These are phyloP conservation scores for Anadara kagoshimensis DNA, from an alignment of 1,140 invertebrate species.

Conservation along the genomic window DNA sequence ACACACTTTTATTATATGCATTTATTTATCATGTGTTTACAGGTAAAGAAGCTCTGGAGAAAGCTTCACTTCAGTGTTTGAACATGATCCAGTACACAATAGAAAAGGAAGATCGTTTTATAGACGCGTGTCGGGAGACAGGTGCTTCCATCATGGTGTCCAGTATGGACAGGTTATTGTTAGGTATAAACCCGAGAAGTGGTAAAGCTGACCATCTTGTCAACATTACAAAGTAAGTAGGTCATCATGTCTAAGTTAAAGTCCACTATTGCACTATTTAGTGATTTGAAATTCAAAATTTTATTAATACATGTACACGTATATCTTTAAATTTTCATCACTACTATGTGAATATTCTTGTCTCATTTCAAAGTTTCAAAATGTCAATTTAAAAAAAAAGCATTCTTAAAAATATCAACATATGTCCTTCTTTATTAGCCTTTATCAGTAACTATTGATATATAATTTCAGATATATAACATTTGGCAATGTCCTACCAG, in stretches of 20 bases:
- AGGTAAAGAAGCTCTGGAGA: conserved; percentile 80
- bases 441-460: no score
- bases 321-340: no score
- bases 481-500: conserved; percentile 81
- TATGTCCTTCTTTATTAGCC: no score
- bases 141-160: conserved; percentile 78
- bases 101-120: conserved; percentile 80
- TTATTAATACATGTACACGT: no score
- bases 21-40: neutral
- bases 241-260: neutral
- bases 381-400: no score
- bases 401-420: no score
- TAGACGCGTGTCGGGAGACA: conserved; percentile 76
- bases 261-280: neutral
- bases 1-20: no score
- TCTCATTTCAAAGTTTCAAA: no score
- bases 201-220: conserved; percentile 86
- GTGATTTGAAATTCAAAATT: no score
- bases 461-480: conserved; percentile 77
- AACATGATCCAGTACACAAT: conserved; percentile 81
- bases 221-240: conserved; percentile 83
- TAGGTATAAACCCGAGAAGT: conserved; percentile 86
- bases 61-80: conserved; percentile 81
- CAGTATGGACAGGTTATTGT: conserved; percentile 85
- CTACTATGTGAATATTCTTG: no score